phyloP scores from a whole-genome alignment of 1,140 invertebrate species.

The Grapholita molesta region DNA sequence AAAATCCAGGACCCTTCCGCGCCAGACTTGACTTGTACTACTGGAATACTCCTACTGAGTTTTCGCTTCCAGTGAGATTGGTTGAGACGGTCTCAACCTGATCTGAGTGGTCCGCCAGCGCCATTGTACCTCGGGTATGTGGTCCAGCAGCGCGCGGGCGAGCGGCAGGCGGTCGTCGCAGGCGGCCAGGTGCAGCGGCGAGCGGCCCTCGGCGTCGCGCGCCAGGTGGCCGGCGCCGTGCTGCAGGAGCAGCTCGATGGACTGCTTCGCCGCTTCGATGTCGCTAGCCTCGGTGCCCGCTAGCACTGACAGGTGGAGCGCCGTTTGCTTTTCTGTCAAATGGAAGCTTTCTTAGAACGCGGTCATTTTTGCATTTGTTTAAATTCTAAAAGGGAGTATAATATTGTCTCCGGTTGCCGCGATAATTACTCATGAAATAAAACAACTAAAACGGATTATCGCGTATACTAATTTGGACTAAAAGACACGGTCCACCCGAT shows the following conservation, averaged over 20 bases:
- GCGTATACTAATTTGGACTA: too few species aligned
- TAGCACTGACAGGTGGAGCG: slow-evolving; percentile 87
- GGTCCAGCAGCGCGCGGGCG: slow-evolving; percentile 24
- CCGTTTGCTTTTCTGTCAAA: slow-evolving; percentile 79
- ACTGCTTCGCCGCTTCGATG: not conserved
- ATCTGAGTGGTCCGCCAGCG: not conserved
- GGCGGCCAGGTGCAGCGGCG: slow-evolving; percentile 85
- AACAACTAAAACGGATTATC: too few species aligned
- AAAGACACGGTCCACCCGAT: too few species aligned
- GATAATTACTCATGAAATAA: too few species aligned
- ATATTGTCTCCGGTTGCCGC: too few species aligned
- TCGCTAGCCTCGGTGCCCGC: slow-evolving; percentile 77
- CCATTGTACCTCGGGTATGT: slow-evolving; percentile 22
- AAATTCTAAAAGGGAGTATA: too few species aligned
- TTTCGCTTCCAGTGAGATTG: too few species aligned
- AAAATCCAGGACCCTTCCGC: too few species aligned
- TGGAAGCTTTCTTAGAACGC: not conserved
- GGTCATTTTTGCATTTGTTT: too few species aligned
- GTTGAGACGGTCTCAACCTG: too few species aligned
- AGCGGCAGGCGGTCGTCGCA: slow-evolving; percentile 38
- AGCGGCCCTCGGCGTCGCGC: slow-evolving; percentile 82
- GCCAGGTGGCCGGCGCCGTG: slow-evolving; percentile 79
- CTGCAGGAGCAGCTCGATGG: slow-evolving; percentile 75
- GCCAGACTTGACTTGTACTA: too few species aligned
- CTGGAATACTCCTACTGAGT: too few species aligned